A percentile compares a stretch with the other conserved stretches of the same genome.
These are phyloP conservation scores for Sisor rabdophorus DNA, from an alignment of 2,113 vertebrate genomes.

Conservation along the genomic window DNA sequence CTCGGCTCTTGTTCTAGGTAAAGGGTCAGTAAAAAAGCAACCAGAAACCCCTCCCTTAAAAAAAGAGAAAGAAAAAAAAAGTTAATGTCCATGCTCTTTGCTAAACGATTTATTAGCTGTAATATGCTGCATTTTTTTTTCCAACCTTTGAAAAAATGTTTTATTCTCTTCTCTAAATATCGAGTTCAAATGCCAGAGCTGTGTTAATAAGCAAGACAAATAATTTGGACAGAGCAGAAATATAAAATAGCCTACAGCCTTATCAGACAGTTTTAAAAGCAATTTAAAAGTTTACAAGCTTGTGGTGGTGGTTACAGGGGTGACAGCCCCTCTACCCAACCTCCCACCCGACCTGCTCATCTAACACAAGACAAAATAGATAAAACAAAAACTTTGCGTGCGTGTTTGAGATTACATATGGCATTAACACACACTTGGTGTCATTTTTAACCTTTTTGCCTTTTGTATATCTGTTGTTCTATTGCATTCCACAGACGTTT, in stretches of 20 bases:
- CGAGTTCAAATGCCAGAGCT: constrained; percentile 36
- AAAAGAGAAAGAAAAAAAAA: constrained; percentile 5
- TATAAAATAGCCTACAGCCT: constrained; percentile 27
- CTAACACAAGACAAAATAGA: neutral
- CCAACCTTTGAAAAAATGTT: constrained; percentile 19
- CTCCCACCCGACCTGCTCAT: neutral
- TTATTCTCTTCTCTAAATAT: constrained; percentile 26
- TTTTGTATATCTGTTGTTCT: constrained; percentile 66
- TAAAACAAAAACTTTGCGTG: neutral
- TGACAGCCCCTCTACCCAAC: neutral
- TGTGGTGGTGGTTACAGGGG: constrained; percentile 30
- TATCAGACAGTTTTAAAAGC: constrained; percentile 23
- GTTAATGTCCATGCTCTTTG: neutral
- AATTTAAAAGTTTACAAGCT: constrained; percentile 34
- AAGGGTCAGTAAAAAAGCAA: constrained; percentile 18
- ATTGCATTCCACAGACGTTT: constrained; percentile 75
- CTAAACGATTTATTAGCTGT: neutral
- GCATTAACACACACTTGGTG: constrained; percentile 61
- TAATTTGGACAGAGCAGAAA: constrained; percentile 35
- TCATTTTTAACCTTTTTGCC: constrained; percentile 59
- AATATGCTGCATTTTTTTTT: constrained; percentile 2
- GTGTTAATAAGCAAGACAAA: constrained; percentile 41
- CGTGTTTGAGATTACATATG: constrained; percentile 17
- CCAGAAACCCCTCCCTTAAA: neutral
- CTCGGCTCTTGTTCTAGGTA: neutral